phyloP scores from a whole-genome alignment of 2,113 vertebrate genomes.

The Chloropsis cyanopogon region DNA sequence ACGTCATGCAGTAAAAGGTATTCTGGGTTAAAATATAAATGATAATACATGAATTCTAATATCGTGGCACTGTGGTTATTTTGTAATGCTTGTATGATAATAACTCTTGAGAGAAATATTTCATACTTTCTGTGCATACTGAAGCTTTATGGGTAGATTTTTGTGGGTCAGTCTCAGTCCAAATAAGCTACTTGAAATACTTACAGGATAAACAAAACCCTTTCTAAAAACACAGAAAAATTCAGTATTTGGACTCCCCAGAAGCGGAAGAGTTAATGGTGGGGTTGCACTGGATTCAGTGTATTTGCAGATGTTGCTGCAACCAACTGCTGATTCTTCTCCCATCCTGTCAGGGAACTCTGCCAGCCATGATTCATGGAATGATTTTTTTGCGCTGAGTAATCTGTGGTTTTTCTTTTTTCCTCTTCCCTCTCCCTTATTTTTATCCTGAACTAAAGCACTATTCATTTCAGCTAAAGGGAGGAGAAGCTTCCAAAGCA shows the following conservation, averaged over 20 bases:
- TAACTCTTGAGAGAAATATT: neutral
- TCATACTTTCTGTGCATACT: neutral
- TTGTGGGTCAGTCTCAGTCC: neutral
- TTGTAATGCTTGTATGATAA: neutral
- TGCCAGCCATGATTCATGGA: conserved; percentile 82
- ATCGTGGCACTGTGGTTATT: neutral
- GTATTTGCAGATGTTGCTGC: conserved; percentile 75
- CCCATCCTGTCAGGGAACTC: conserved; percentile 66
- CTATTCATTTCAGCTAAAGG: conserved; percentile 60
- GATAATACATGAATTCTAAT: neutral
- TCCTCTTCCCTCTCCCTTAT: conserved; percentile 37
- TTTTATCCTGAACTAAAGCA: conserved; percentile 66
- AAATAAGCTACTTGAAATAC: neutral
- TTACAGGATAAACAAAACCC: neutral
- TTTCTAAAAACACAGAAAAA: neutral
- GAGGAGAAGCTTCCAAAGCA: conserved; percentile 54
- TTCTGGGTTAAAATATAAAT: neutral
- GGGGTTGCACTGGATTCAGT: conserved; percentile 32
- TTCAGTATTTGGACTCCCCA: neutral
- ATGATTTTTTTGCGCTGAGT: conserved; percentile 79
- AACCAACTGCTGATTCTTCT: conserved; percentile 65
- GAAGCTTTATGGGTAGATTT: neutral
- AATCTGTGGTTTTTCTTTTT: conserved; percentile 77
- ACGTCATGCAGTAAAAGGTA: neutral
- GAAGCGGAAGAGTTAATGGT: conserved; percentile 67